Evolutionary conservation across 2,113 vertebrate genomes (phyloP), one percentile per base, ranked within the genome.

Genomic region (Odontesthes bonariensis): DNA sequence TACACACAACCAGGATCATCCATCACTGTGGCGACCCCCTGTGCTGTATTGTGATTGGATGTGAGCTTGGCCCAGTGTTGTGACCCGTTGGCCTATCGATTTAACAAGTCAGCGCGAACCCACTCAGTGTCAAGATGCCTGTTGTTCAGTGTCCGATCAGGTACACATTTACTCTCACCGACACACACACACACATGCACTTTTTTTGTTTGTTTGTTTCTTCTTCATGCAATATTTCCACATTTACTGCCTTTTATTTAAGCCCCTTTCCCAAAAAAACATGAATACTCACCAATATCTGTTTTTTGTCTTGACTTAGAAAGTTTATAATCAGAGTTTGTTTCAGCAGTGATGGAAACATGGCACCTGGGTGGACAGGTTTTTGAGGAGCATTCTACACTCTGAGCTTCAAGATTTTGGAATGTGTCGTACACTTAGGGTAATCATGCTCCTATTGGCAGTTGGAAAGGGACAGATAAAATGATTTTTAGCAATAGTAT

Each of bases 11-110:
- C 69, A 65, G 75, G 78, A 82, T 85, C 83, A 89, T 91, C 84
- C 86, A 90, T 92, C 91, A 90, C 77, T 14, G 53, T 44, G 77
- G 63, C 17, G 16, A 78, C 74, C 79, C 72, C 52, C 77, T 38
- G 61, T 68, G 74, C 81, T 78, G 84, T 53, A 63, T 58, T 88
- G 82, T 87, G 84, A 88, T 83, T 88, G 88, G 82, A 60, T 84
- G 89, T 84, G 81, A 74, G 62, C 53, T 71, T 86, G 79, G 82
- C 82, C 89, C 73, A 56, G 81, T 87, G 85, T 79, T 75, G 64
- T 32, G 70, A 90, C 84, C 90, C 67, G 86, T 54, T 88, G 86
- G 84, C 86, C 86, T 90, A 90, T 92, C 10, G 89, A 92, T 92
- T 91, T 77, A 76, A 31, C 65, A 67, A 75, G 79, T 80, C 70